phyloP scores from a whole-genome alignment of 1,140 invertebrate genomes.

The Trachymyrmex septentrionalis region DNA sequence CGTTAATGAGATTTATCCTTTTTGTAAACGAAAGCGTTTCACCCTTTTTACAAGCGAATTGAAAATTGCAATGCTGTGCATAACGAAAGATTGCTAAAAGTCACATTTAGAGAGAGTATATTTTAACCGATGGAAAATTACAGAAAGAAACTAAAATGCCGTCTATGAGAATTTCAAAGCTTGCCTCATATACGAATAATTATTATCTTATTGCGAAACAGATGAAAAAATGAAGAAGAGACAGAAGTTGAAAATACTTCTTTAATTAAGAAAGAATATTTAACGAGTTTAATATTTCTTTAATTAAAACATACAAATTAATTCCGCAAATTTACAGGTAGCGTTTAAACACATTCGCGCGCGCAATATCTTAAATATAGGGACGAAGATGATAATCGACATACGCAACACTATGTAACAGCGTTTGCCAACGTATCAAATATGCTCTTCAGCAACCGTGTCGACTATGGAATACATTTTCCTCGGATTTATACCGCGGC shows the following conservation, averaged over 20 bases:
- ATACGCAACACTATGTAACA: not conserved
- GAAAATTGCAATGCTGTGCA: not conserved
- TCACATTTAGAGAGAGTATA: conserved; percentile 4
- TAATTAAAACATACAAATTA: conserved; percentile 6
- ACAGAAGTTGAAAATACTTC: not conserved
- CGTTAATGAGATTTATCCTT: conserved; percentile 7
- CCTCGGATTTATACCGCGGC: conserved; percentile 27
- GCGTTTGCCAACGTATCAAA: conserved; percentile 19
- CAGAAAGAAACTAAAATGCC: not conserved
- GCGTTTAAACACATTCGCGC: not conserved
- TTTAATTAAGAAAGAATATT: not conserved
- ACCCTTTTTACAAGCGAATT: not conserved
- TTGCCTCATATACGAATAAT: not conserved
- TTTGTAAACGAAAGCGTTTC: not conserved
- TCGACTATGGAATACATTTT: conserved; percentile 46
- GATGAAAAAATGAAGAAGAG: not conserved
- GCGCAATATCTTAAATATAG: not conserved
- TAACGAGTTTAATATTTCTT: not conserved
- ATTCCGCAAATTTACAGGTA: not conserved
- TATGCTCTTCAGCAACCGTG: conserved; percentile 52
- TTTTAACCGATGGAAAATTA: not conserved
- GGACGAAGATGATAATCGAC: conserved; percentile 15
- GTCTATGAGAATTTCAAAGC: not conserved
- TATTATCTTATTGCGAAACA: not conserved
- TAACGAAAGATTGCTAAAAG: not conserved